Percentiles rank a stretch among this genome's conserved stretches.
Conservation (phyloP, 1,140 invertebrate genomes). For the Heterodera carotae region DNA sequence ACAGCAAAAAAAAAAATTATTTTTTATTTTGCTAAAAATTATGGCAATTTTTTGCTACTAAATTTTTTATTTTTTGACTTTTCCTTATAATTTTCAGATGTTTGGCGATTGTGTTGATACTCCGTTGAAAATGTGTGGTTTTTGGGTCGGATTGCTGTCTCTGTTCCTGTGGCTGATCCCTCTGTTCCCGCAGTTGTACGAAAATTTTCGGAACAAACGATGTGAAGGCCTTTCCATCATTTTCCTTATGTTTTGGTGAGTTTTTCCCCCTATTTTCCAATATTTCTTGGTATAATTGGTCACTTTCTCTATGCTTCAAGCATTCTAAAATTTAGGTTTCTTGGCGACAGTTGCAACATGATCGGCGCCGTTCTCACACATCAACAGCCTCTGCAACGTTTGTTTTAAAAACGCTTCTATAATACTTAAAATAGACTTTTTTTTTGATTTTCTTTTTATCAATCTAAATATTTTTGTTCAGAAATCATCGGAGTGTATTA, state of each 20-base stretch:
- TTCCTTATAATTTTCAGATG: constrained; percentile 35
- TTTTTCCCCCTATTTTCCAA: no score
- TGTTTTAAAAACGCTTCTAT: not conserved
- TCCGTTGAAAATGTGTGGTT: constrained; percentile 44
- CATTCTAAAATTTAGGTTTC: constrained; percentile 42
- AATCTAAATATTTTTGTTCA: not conserved
- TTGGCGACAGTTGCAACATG: constrained; percentile 64
- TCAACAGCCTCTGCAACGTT: constrained; percentile 62
- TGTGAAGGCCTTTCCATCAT: constrained; percentile 56
- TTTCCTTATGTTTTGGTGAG: constrained; percentile 55
- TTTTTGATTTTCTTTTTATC: no score
- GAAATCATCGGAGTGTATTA: constrained; percentile 65
- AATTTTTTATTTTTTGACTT: constrained; percentile 15
- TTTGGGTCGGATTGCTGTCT: constrained; percentile 51
- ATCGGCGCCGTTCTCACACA: constrained; percentile 63
- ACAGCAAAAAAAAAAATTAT: not conserved
- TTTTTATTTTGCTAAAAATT: constrained; percentile 27
- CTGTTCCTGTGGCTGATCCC: constrained; percentile 54
- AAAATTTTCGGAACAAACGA: constrained; percentile 54
- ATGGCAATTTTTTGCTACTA: constrained; percentile 16
- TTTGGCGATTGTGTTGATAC: constrained; percentile 60
- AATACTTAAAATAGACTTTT: not conserved
- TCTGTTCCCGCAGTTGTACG: constrained; percentile 54
- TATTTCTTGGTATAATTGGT: not conserved
- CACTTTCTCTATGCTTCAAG: constrained; percentile 23